phyloP scores from a whole-genome alignment of 2,797 vertebrate species.

The Aulostomus chinensis region DNA sequence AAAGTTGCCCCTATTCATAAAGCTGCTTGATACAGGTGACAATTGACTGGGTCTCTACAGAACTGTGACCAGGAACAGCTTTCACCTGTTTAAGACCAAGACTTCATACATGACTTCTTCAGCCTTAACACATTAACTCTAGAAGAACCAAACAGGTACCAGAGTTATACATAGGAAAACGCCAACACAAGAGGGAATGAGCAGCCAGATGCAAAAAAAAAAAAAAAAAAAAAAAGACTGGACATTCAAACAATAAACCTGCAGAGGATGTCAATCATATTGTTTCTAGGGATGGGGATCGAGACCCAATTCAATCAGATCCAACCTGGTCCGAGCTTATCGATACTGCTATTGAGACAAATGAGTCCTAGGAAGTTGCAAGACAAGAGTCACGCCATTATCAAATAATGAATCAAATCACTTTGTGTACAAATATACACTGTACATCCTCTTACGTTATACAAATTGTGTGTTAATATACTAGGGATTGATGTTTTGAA shows the following conservation, averaged over 20 bases:
- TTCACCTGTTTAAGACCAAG: constrained; percentile 47
- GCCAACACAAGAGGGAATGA: constrained; percentile 33
- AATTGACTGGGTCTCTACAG: constrained; percentile 3
- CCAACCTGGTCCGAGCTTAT: too few relatives aligned
- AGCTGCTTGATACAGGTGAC: constrained; percentile 11
- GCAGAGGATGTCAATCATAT: constrained; percentile 33
- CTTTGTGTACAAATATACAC: too few relatives aligned
- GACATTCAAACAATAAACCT: constrained; percentile 35
- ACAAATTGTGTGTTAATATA: too few relatives aligned
- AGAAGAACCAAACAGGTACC: constrained; percentile 24
- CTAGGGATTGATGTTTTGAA: too few relatives aligned
- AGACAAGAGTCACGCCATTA: too few relatives aligned
- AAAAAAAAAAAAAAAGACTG: too few relatives aligned
- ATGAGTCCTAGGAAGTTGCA: too few relatives aligned
- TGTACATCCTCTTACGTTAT: too few relatives aligned
- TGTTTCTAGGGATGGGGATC: too few relatives aligned
- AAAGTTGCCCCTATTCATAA: constrained; percentile 50
- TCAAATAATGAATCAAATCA: too few relatives aligned
- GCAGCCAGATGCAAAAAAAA: constrained; percentile 44
- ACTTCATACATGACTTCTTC: constrained; percentile 7
- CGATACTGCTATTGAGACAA: too few relatives aligned
- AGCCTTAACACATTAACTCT: constrained; percentile 9
- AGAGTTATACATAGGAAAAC: constrained; percentile 20
- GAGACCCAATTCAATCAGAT: too few relatives aligned
- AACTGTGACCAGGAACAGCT: constrained; percentile 47